These are phyloP conservation scores for Trinorchestia longiramus DNA, from an alignment of 1,140 invertebrate species.

Conservation along the genomic window DNA sequence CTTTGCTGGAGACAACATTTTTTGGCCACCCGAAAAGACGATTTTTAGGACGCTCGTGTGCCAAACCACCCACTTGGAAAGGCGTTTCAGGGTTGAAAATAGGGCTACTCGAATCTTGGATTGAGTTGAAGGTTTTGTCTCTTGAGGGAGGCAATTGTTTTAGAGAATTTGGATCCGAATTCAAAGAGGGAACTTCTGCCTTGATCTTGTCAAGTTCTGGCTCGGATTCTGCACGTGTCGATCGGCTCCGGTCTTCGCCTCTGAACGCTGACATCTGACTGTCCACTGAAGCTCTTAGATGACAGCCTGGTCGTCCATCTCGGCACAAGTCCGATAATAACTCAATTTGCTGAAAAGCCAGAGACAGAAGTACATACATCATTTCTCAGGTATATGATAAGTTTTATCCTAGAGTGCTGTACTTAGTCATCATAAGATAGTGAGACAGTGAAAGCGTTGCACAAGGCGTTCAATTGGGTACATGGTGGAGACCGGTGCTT, in stretches of 20 bases:
- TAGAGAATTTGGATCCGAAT: neutral
- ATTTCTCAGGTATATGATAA: neutral
- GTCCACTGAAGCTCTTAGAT: neutral
- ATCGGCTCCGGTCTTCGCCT: neutral
- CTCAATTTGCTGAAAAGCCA: constrained; percentile 18
- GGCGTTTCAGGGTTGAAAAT: constrained; percentile 42
- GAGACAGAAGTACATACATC: neutral
- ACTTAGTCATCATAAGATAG: too few species aligned
- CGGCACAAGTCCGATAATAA: constrained; percentile 22
- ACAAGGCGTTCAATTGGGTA: too few species aligned
- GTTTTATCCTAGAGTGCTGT: neutral
- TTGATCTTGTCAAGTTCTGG: neutral
- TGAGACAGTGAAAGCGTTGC: too few species aligned
- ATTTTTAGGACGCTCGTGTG: neutral
- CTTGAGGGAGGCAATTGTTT: neutral
- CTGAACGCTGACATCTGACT: neutral
- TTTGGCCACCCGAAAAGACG: neutral
- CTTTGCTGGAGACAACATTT: neutral
- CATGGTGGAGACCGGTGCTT: too few species aligned
- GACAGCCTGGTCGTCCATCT: neutral
- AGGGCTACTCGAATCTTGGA: neutral
- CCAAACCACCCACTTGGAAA: constrained; percentile 20
- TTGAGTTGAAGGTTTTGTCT: neutral
- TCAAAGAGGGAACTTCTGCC: neutral
- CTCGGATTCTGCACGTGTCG: neutral